Conservation (phyloP, 2,113 vertebrate species). For the Dinomys branickii region DNA sequence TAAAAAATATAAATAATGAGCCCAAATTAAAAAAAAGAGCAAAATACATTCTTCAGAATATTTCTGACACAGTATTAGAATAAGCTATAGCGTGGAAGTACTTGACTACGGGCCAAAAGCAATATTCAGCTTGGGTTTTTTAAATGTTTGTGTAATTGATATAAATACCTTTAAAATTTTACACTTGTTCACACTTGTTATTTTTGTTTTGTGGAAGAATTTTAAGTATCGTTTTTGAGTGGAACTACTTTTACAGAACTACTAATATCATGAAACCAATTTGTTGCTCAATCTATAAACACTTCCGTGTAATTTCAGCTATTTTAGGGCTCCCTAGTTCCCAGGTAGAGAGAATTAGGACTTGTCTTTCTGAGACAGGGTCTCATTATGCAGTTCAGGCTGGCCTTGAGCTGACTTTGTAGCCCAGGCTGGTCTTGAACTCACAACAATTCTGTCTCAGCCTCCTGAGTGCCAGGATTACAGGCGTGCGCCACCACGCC, state of each 20-base stretch:
- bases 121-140: not conserved
- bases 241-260: not conserved
- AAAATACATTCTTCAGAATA: not conserved
- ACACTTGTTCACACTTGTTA: not conserved
- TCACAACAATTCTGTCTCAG: no score
- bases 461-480: no score
- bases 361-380: no score
- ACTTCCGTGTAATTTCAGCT: not conserved
- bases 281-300: not conserved
- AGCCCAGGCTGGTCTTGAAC: no score
- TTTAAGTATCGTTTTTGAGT: not conserved
- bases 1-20: no score
- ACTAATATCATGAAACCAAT: not conserved
- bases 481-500: no score
- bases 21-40: not conserved
- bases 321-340: not conserved
- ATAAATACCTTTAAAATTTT: not conserved
- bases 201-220: constrained; percentile 8
- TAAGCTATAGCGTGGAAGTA: not conserved
- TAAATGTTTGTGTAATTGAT: not conserved
- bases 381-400: no score
- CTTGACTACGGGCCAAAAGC: not conserved
- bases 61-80: not conserved
- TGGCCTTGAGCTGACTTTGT: no score
- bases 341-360: not conserved